Base-by-base conservation (phyloP, 2,113 vertebrate genomes). In the Elephas maximus region DNA sequence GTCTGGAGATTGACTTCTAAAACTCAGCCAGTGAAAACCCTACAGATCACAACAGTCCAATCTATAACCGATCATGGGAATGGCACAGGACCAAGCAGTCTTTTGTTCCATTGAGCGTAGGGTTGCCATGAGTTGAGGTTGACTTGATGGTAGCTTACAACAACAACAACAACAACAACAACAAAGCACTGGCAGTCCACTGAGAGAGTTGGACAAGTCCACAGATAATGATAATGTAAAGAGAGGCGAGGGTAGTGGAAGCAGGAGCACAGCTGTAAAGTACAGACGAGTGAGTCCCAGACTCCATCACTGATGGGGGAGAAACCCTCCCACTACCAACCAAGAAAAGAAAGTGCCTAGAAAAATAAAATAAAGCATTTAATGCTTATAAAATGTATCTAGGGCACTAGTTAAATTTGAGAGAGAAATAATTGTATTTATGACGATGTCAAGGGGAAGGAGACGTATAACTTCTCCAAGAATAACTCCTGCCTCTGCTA, bases 341-440 rank as follows among this genome's bases (percentile, higher is more conserved):
- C 0, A 1, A 96, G 82, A 45, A 82, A 60, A 62, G 90, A 90
- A 98, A 74, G 93, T 82, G 94, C 7, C 89, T 80, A 93, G 79
- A 69, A 74, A 90, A 85, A 51, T 15, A 91, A 63, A 97, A 93
- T 33, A 74, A 93, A 96, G 73, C 80, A 95, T 94, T 98, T 97
- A 98, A 97, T 89, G 95, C 89, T 94, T 95, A 83, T 96, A 91
- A 97, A 97, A 98, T 88, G 87, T 89, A 95, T 94, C 60, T 92
- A 84, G 96, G 91, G 97, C 67, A 63, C 95, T 96, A 95, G 98
- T 97, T 98, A 97, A 96, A 98, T 98, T 92, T 77, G 84, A 97
- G 94, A 97, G 97, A 97, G 96, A 98, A 98, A 98, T 98, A 97
- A 98, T 98, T 98, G 95, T 98, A 98, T 98, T 98, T 98, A 98